Conservation (phyloP, 2,888 invertebrate species). For the Morpho helenor region DNA sequence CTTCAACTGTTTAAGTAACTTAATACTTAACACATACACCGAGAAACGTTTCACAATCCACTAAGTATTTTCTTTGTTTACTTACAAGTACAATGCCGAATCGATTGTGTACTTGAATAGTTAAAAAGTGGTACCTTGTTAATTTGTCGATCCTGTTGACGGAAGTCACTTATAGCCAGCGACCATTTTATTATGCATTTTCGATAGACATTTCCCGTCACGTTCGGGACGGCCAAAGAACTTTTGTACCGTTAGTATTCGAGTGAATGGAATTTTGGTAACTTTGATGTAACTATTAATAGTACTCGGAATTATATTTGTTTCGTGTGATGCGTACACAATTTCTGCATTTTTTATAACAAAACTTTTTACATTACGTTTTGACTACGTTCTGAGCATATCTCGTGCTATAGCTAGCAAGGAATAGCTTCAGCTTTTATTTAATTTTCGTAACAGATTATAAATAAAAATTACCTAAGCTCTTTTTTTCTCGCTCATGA, state of each 20-base stretch:
- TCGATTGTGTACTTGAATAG: slow-evolving; percentile 10
- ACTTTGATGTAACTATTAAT: no score
- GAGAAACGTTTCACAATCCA: slow-evolving; percentile 42
- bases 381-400: no score
- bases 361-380: no score
- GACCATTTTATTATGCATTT: slow-evolving; percentile 27
- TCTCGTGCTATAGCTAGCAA: no score
- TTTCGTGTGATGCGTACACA: no score
- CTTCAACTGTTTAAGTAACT: slow-evolving; percentile 39
- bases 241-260: slow-evolving; percentile 26
- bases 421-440: no score
- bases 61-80: slow-evolving; percentile 40
- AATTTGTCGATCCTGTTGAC: slow-evolving; percentile 29
- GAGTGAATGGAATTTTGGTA: slow-evolving; percentile 8
- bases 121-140: slow-evolving; percentile 19
- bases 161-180: slow-evolving; percentile 27
- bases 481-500: no score
- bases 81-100: slow-evolving; percentile 10
- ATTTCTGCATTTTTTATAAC: no score
- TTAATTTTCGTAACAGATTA: no score
- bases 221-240: slow-evolving; percentile 26
- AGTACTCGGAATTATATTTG: no score
- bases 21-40: slow-evolving; percentile 43
- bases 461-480: no score
- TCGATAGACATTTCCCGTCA: slow-evolving; percentile 32